Conservation (phyloP, 92 coral and sea anemone species). For the Epizoanthus scotinus region DNA sequence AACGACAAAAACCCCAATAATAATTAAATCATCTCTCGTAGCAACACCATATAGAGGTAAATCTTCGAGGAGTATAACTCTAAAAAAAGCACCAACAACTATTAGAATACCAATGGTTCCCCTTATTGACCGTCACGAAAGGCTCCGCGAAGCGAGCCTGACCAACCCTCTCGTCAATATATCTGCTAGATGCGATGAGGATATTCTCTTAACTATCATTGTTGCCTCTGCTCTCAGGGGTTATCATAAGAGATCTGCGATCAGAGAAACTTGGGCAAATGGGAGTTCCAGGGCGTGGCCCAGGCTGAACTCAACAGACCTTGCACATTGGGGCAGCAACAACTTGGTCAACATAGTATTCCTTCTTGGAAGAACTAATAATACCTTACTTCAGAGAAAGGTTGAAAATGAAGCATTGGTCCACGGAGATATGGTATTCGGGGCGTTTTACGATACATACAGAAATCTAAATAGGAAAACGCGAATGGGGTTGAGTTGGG, state of each 20-base stretch:
- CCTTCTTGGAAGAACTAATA: background rate
- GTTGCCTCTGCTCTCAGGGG: background rate
- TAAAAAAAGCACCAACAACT: background rate
- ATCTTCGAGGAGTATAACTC: background rate
- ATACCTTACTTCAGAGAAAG: background rate
- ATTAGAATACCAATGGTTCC: background rate
- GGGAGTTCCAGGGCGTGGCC: background rate
- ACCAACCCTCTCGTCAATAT: background rate
- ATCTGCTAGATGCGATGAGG: conserved; percentile 6
- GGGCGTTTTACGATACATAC: conserved; percentile 1
- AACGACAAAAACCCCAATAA: background rate
- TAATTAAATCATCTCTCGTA: too few relatives aligned
- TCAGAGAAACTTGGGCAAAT: conserved; percentile 2
- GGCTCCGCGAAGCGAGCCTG: background rate
- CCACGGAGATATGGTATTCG: background rate
- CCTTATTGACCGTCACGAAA: background rate
- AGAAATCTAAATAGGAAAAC: background rate
- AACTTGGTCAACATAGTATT: conserved; percentile 3
- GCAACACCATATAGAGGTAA: background rate
- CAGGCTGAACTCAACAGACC: background rate
- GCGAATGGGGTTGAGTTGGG: conserved; percentile 18
- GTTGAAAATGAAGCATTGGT: background rate
- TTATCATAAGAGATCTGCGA: background rate
- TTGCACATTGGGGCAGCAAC: background rate
- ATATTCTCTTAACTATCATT: background rate